These are phyloP conservation scores for Lapara coniferarum DNA, from an alignment of 2,888 invertebrate species.

Conservation along the genomic window DNA sequence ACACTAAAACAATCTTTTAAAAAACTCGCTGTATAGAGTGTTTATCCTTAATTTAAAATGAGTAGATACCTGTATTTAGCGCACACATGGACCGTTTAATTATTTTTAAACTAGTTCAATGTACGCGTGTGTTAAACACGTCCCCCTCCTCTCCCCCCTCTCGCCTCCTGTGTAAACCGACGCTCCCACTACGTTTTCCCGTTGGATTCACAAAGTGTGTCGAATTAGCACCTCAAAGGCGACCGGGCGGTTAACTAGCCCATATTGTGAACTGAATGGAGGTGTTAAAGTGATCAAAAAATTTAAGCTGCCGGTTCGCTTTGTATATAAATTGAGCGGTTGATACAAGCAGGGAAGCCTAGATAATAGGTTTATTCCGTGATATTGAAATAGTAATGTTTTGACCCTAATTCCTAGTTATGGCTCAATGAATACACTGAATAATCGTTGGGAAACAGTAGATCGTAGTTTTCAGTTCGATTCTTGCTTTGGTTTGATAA, in stretches of 20 bases:
- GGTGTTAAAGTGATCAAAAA: constrained; percentile 8
- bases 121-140: background rate
- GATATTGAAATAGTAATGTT: too few relatives aligned
- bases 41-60: too few relatives aligned
- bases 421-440: too few relatives aligned
- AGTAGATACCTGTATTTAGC: too few relatives aligned
- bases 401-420: too few relatives aligned
- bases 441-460: background rate
- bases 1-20: too few relatives aligned
- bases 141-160: background rate
- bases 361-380: background rate
- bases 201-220: constrained; percentile 41
- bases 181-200: constrained; percentile 36
- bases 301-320: background rate
- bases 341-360: background rate
- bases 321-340: background rate
- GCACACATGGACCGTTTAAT: background rate
- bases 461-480: too few relatives aligned
- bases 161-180: too few relatives aligned
- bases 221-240: constrained; percentile 49
- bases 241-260: constrained; percentile 28
- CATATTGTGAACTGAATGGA: constrained; percentile 15
- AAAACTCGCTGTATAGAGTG: too few relatives aligned
- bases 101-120: background rate
- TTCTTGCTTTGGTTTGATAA: too few relatives aligned